phyloP scores from a whole-genome alignment of 2,113 vertebrate genomes.

The Herpailurus yagouaroundi region DNA sequence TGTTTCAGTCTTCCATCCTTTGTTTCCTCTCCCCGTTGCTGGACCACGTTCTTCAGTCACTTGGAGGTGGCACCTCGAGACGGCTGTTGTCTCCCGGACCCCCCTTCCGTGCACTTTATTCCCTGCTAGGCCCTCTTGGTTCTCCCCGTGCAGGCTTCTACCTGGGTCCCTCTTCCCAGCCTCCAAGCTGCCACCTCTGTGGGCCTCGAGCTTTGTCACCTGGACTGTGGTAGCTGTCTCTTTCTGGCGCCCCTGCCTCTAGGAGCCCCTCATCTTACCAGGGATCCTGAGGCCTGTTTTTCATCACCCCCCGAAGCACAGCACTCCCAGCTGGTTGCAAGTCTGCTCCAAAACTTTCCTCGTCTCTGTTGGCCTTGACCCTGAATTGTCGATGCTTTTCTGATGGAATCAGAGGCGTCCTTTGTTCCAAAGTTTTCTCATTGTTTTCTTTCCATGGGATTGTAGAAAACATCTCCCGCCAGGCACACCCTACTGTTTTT shows the following conservation, averaged over 20 bases:
- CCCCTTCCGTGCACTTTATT: background rate
- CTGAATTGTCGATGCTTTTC: conserved; percentile 55
- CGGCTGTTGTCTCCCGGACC: background rate
- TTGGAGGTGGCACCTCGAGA: background rate
- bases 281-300: background rate
- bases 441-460: conserved; percentile 73
- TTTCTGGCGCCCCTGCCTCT: background rate
- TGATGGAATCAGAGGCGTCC: conserved; percentile 62
- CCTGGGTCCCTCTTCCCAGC: background rate
- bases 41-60: background rate
- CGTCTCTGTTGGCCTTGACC: conserved; percentile 45
- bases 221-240: background rate
- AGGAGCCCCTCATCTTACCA: background rate
- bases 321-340: background rate
- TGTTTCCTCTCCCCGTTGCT: background rate
- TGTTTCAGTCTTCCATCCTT: background rate
- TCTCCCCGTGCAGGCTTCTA: background rate
- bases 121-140: background rate
- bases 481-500: conserved; percentile 80
- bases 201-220: background rate
- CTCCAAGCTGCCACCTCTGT: fast-evolving
- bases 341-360: conserved; percentile 51
- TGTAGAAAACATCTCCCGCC: conserved; percentile 73
- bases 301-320: background rate
- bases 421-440: conserved; percentile 77